Percentiles rank a stretch among this genome's conserved stretches.
Evolutionary conservation across 37 sponge, comb jelly and placozoan genomes (phyloP).

Genomic region (Petrosia ficiformis): DNA sequence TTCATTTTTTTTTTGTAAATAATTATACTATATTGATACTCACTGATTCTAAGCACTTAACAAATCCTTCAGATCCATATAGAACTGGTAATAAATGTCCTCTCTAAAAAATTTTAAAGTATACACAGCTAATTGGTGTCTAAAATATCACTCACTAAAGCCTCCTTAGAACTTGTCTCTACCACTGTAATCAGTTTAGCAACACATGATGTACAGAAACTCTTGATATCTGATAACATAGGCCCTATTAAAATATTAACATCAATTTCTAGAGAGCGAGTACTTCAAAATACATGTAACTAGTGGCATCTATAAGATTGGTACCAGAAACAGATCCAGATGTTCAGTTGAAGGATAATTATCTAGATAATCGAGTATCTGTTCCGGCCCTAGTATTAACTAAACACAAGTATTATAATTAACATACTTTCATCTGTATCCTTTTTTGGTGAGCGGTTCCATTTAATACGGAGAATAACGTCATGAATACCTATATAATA

Average conservation of each 20-base stretch:
- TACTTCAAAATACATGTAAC: too few species aligned
- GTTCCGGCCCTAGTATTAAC: too few species aligned
- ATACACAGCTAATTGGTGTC: not conserved
- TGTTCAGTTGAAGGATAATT: too few species aligned
- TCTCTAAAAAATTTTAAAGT: not conserved
- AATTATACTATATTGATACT: too few species aligned
- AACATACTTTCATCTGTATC: slow-evolving; percentile 34
- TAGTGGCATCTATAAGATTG: too few species aligned
- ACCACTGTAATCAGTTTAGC: not conserved
- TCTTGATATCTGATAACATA: slow-evolving; percentile 1
- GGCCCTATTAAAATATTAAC: not conserved
- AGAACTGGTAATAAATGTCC: slow-evolving; percentile 37
- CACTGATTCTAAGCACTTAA: slow-evolving; percentile 38
- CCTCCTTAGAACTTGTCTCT: not conserved
- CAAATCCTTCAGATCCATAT: slow-evolving; percentile 37
- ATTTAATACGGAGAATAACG: not conserved
- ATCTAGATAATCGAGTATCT: too few species aligned
- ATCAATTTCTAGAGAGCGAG: too few species aligned
- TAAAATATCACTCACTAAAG: not conserved
- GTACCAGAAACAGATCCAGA: too few species aligned
- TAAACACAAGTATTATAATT: too few species aligned
- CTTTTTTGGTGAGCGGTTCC: slow-evolving; percentile 29
- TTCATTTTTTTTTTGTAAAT: too few species aligned
- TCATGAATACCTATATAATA: not conserved
- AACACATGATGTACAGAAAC: not conserved